phyloP scores from a whole-genome alignment of 2,797 vertebrate genomes.

The Pangasius mekongensis region DNA sequence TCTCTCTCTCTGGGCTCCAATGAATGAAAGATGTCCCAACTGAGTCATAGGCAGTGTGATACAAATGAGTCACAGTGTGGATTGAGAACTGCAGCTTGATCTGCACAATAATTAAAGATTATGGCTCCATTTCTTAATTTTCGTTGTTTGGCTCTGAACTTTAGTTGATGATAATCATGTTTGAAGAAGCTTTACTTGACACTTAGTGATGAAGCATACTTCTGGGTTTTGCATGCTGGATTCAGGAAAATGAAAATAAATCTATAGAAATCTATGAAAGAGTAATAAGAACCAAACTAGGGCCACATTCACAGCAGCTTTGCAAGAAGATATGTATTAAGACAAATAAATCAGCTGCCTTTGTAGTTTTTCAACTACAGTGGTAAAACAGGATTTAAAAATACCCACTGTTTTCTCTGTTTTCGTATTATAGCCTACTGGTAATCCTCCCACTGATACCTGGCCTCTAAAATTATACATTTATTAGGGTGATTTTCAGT shows the following conservation, averaged over 20 bases:
- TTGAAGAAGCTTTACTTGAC: not conserved
- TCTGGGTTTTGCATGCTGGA: not conserved
- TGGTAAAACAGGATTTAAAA: not conserved
- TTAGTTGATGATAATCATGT: not conserved
- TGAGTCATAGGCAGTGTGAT: constrained; percentile 1
- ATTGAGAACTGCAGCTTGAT: constrained; percentile 11
- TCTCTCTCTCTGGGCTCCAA: not conserved
- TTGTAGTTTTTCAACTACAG: not conserved
- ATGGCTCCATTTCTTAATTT: not conserved
- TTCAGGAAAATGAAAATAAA: not conserved
- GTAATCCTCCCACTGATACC: not conserved
- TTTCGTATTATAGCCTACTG: not conserved
- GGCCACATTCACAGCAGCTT: not conserved
- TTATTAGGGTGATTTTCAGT: not conserved
- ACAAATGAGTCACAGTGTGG: constrained; percentile 8
- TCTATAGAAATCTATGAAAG: not conserved
- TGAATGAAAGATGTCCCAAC: not conserved
- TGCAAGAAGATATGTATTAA: not conserved
- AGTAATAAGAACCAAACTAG: not conserved
- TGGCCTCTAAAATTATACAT: not conserved
- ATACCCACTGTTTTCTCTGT: not conserved
- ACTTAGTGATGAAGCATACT: not conserved
- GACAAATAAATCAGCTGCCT: not conserved
- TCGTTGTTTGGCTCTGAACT: not conserved
- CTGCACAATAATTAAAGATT: constrained; percentile 16